Evolutionary conservation across 2,113 vertebrate species (phyloP).

Genomic region (Eurypyga helias): DNA sequence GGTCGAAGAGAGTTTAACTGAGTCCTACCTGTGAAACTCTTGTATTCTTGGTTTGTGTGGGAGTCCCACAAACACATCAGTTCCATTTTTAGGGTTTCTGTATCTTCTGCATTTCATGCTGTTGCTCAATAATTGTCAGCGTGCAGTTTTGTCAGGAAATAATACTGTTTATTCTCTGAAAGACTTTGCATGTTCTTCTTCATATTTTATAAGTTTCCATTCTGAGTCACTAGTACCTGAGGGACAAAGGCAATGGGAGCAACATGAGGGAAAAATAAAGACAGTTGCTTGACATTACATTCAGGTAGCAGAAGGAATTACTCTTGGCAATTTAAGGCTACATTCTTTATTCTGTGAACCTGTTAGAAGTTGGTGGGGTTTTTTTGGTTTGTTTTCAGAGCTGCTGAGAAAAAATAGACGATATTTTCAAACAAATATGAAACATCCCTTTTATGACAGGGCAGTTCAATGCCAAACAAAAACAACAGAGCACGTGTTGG

Average conservation of each 20-base stretch:
- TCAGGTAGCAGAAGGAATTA: not conserved
- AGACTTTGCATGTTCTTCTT: constrained; percentile 42
- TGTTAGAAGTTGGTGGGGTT: no score
- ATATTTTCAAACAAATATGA: not conserved
- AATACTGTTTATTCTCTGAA: constrained; percentile 51
- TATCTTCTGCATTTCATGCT: constrained; percentile 13
- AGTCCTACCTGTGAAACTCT: not conserved
- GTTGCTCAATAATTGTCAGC: constrained; percentile 16
- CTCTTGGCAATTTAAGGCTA: not conserved
- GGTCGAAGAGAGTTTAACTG: not conserved
- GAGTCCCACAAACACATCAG: constrained; percentile 7
- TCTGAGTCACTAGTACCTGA: constrained; percentile 36
- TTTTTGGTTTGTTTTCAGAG: no score
- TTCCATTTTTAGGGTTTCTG: constrained; percentile 46
- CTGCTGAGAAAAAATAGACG: not conserved
- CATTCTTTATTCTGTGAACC: not conserved
- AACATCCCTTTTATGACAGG: not conserved
- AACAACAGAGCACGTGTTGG: not conserved
- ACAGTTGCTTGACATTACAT: not conserved
- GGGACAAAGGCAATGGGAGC: constrained; percentile 19
- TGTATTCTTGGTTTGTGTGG: constrained; percentile 15
- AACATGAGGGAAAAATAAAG: not conserved
- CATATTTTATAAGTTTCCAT: constrained; percentile 38
- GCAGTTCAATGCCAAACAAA: not conserved
- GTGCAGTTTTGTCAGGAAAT: constrained; percentile 40